Evolutionary conservation across 2,797 vertebrate species (phyloP).

Genomic region (Microcaecilia unicolor): DNA sequence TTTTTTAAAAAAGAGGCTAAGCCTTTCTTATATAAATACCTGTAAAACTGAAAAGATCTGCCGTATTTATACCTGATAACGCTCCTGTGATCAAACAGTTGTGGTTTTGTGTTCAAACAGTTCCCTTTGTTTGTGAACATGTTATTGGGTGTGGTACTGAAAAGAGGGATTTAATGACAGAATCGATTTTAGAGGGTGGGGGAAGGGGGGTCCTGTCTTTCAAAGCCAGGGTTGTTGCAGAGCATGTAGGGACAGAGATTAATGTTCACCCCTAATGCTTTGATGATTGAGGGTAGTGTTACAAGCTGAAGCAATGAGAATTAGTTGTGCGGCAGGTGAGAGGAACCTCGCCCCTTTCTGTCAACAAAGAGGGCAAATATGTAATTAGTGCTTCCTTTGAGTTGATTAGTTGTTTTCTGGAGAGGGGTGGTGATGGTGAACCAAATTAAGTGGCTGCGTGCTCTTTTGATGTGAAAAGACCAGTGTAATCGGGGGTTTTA

Average conservation of each 20-base stretch:
- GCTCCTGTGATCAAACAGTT: slow-evolving; percentile 33
- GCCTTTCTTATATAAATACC: slow-evolving; percentile 10
- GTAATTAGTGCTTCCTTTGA: slow-evolving; percentile 24
- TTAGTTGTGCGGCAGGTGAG: slow-evolving; percentile 25
- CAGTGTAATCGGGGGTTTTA: background rate
- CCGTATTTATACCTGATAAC: slow-evolving; percentile 22
- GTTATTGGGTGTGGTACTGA: slow-evolving; percentile 25
- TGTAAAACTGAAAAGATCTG: slow-evolving; percentile 6
- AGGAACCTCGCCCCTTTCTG: slow-evolving; percentile 30
- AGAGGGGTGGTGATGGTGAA: slow-evolving; percentile 11
- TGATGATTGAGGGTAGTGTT: slow-evolving; percentile 24
- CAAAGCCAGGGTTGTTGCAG: slow-evolving; percentile 13
- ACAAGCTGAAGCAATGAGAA: background rate
- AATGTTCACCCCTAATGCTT: slow-evolving; percentile 18
- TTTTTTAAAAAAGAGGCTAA: background rate
- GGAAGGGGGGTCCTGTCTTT: slow-evolving; percentile 5
- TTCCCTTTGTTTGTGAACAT: slow-evolving; percentile 30
- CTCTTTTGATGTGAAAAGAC: slow-evolving; percentile 9
- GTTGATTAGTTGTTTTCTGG: background rate
- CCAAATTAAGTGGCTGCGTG: slow-evolving; percentile 10
- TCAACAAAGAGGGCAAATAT: slow-evolving; percentile 25
- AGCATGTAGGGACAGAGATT: slow-evolving; percentile 34
- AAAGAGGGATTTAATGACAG: slow-evolving; percentile 34
- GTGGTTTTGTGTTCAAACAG: slow-evolving; percentile 27
- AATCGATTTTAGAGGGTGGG: slow-evolving; percentile 19